Evolutionary conservation across 2,797 vertebrate genomes (phyloP).

Genomic region (Huso huso): DNA sequence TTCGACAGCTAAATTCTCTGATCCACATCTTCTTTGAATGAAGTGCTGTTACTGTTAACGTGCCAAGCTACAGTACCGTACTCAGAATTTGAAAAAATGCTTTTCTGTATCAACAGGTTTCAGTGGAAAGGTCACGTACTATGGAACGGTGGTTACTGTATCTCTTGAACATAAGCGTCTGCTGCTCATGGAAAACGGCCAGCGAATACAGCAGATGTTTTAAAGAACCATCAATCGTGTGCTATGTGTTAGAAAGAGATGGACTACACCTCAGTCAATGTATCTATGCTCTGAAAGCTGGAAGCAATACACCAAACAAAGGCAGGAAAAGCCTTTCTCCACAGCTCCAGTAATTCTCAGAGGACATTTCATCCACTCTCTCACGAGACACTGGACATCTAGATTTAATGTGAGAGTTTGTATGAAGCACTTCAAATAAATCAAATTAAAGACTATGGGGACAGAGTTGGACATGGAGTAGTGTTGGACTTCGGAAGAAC

Average conservation of each 20-base stretch:
- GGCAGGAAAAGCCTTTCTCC: conserved; percentile 12
- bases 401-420: not conserved
- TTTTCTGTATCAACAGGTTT: conserved; percentile 8
- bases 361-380: no score
- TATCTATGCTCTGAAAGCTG: conserved; percentile 11
- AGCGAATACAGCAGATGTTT: conserved; percentile 6
- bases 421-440: not conserved
- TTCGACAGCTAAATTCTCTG: conserved; percentile 38
- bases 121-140: not conserved
- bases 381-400: no score
- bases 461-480: no score
- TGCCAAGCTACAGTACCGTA: conserved; percentile 22
- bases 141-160: not conserved
- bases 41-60: conserved; percentile 30
- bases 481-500: no score
- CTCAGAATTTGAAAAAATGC: not conserved
- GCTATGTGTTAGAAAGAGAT: not conserved
- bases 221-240: conserved; percentile 16
- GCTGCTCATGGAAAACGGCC: conserved; percentile 12
- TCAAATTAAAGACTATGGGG: no score
- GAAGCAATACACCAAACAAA: conserved; percentile 7
- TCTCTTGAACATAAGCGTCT: conserved; percentile 13
- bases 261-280: conserved; percentile 27
- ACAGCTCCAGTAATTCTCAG: not conserved
- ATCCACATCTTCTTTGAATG: conserved; percentile 44